Conservation (phyloP, 2,888 invertebrate genomes). For the Caenorhabditis macrosperma region DNA sequence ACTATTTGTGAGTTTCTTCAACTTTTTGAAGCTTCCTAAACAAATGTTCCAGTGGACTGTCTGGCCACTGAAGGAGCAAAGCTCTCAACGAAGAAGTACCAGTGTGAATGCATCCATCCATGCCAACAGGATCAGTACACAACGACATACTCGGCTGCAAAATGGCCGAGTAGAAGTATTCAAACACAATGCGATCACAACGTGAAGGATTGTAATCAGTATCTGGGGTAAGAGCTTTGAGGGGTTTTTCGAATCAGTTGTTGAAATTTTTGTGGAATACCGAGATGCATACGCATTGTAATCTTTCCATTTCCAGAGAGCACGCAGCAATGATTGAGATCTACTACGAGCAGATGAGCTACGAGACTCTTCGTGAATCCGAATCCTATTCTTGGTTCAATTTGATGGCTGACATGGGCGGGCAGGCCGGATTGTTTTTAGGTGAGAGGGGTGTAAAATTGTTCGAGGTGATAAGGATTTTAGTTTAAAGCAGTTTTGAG, state of each 20-base stretch:
- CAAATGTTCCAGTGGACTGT: constrained; percentile 68
- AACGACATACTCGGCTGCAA: constrained; percentile 78
- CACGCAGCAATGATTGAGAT: constrained; percentile 79
- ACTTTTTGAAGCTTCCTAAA: neutral
- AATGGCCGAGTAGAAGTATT: constrained; percentile 72
- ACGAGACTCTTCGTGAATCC: constrained; percentile 75
- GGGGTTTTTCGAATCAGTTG: too few relatives aligned
- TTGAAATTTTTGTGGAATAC: too few relatives aligned
- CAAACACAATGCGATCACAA: constrained; percentile 67
- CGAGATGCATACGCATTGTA: too few relatives aligned
- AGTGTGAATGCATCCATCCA: constrained; percentile 69
- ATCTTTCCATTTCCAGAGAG: constrained; percentile 68
- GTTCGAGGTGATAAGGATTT: too few relatives aligned
- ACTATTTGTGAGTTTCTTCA: constrained; percentile 43
- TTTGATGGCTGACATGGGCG: constrained; percentile 77
- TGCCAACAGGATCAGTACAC: constrained; percentile 76
- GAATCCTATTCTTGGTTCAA: constrained; percentile 78
- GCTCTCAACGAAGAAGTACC: constrained; percentile 43
- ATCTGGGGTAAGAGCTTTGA: constrained; percentile 62
- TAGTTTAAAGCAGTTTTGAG: too few relatives aligned
- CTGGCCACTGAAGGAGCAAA: constrained; percentile 63
- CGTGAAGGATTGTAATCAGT: constrained; percentile 64
- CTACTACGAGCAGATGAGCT: constrained; percentile 80
- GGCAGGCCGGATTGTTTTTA: constrained; percentile 78
- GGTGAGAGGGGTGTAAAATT: too few relatives aligned